A percentile compares a stretch with the other conserved stretches of the same genome.
phyloP scores from a whole-genome alignment of 2,113 vertebrate genomes.

The Hydrolagus affinis region DNA sequence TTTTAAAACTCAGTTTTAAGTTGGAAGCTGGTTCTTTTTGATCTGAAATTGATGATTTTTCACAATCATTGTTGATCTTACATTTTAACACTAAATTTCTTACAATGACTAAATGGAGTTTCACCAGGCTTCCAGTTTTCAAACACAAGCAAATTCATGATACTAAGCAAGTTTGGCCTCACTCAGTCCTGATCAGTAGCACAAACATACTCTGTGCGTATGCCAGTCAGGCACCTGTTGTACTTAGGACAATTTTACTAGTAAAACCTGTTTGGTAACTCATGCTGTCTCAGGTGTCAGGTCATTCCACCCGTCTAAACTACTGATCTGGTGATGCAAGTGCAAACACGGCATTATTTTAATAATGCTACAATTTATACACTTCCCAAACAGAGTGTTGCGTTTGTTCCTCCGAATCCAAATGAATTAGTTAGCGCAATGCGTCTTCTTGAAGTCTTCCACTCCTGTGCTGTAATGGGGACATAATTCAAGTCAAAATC shows the following conservation, averaged over 20 bases:
- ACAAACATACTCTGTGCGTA: not conserved
- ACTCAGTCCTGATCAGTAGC: not conserved
- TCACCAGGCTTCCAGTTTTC: not conserved
- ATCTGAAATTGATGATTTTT: too few relatives aligned
- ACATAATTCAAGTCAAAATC: conserved; percentile 88
- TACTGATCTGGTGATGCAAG: too few relatives aligned
- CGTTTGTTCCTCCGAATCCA: conserved; percentile 93
- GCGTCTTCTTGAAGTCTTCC: conserved; percentile 57
- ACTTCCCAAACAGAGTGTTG: conserved; percentile 76
- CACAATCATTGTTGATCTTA: too few relatives aligned
- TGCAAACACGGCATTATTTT: not conserved
- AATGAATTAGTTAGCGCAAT: conserved; percentile 89
- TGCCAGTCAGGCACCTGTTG: not conserved
- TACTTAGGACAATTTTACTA: not conserved
- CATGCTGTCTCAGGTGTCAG: not conserved
- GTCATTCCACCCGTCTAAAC: not conserved
- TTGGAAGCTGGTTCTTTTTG: too few relatives aligned
- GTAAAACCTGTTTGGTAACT: too few relatives aligned
- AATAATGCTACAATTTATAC: conserved; percentile 43
- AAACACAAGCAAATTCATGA: not conserved
- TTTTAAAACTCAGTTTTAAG: too few relatives aligned
- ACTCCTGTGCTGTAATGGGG: conserved; percentile 68
- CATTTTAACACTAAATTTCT: too few relatives aligned
- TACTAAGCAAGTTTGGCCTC: not conserved
- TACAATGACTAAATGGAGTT: too few relatives aligned